Evolutionary conservation across 2,113 vertebrate genomes (phyloP).

Genomic region (Orycteropus afer): DNA sequence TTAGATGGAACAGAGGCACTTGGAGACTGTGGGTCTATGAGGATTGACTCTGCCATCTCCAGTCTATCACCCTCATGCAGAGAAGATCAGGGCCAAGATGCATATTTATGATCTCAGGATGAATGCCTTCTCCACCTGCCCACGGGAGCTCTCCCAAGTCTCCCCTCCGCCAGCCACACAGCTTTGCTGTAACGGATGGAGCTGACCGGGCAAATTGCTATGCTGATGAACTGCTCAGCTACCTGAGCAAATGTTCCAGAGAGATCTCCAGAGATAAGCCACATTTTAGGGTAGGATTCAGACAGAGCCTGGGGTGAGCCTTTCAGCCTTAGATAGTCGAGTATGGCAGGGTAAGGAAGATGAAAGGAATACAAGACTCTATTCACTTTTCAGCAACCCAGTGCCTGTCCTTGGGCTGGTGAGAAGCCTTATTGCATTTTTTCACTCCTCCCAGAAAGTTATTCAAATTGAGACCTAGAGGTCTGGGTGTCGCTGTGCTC

Average conservation of each 20-base stretch:
- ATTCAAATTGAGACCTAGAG: slow-evolving; percentile 56
- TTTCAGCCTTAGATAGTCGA: slow-evolving; percentile 22
- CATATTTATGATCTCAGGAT: slow-evolving; percentile 82
- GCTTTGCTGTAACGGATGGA: slow-evolving; percentile 73
- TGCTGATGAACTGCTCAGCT: slow-evolving; percentile 82
- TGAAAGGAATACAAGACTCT: not conserved
- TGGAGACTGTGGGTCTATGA: not conserved
- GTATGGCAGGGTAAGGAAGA: not conserved
- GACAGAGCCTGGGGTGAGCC: slow-evolving; percentile 65
- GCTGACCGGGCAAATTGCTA: slow-evolving; percentile 82
- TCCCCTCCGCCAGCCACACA: slow-evolving; percentile 45
- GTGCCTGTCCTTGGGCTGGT: slow-evolving; percentile 20
- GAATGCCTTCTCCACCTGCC: slow-evolving; percentile 76
- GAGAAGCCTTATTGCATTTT: not conserved
- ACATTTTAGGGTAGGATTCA: slow-evolving; percentile 68
- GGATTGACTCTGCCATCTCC: slow-evolving; percentile 61
- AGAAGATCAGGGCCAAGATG: slow-evolving; percentile 75
- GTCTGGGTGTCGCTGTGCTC: slow-evolving; percentile 56
- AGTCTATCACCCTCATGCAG: slow-evolving; percentile 72
- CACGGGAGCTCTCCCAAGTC: slow-evolving; percentile 76
- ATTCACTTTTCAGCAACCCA: not conserved
- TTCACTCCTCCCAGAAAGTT: slow-evolving; percentile 47
- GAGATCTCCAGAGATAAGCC: slow-evolving; percentile 75
- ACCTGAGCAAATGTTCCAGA: slow-evolving; percentile 76
- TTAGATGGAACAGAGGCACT: slow-evolving; percentile 35